Conservation (phyloP, 1,140 invertebrate genomes). For the Drosophila nikananu region DNA sequence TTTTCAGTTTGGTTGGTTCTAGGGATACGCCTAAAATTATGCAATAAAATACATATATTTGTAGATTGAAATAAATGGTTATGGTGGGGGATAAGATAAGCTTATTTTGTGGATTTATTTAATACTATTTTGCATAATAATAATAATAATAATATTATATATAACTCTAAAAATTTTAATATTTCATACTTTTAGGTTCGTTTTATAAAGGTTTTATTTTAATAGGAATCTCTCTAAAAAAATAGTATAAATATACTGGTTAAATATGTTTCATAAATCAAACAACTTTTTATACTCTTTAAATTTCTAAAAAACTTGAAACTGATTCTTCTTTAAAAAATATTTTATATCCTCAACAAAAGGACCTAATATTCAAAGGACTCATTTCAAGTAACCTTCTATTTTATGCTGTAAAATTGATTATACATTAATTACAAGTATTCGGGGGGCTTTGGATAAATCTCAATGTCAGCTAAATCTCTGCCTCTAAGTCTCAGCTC, state of each 20-base stretch:
- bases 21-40: constrained; percentile 49
- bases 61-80: constrained; percentile 9
- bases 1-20: constrained; percentile 1
- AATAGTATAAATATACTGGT: too few species aligned
- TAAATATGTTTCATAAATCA: too few species aligned
- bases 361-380: not conserved
- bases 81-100: not conserved
- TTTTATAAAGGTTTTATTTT: too few species aligned
- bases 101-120: not conserved
- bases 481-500: not conserved
- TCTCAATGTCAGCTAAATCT: not conserved
- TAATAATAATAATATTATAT: too few species aligned
- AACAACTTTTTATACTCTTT: not conserved
- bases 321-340: not conserved
- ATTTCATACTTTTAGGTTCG: too few species aligned
- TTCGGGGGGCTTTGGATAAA: not conserved
- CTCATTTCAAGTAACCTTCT: not conserved
- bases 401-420: not conserved
- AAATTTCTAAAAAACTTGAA: not conserved
- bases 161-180: too few species aligned
- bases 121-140: not conserved
- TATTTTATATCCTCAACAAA: not conserved
- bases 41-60: constrained; percentile 24
- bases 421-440: not conserved
- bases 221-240: too few species aligned